Conservation (phyloP, 2,797 vertebrate species). For the Cephalopachus bancanus region DNA sequence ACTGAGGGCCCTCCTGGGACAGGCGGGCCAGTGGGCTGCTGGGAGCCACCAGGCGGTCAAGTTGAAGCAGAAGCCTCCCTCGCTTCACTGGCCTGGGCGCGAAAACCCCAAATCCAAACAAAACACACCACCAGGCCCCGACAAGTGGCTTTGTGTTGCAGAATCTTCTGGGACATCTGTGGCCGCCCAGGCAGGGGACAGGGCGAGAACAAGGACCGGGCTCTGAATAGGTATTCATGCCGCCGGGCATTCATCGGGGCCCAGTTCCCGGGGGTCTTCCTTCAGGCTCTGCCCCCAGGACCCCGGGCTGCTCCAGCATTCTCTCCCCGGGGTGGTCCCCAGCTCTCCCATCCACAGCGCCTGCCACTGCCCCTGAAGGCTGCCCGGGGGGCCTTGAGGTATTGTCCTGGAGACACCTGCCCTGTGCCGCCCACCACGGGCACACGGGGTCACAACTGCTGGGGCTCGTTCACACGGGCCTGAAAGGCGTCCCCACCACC, state of each 20-base stretch:
- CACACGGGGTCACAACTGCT: neutral
- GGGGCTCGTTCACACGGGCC: slow-evolving; percentile 39
- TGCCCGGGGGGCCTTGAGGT: neutral
- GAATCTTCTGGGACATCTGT: slow-evolving; percentile 4
- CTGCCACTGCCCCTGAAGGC: neutral
- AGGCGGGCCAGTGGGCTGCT: accelerated
- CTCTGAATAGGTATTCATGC: slow-evolving; percentile 58
- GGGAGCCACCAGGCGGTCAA: neutral
- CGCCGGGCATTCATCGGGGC: neutral
- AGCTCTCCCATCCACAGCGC: neutral
- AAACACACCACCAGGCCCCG: neutral
- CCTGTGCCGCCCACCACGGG: neutral
- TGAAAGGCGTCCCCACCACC: neutral
- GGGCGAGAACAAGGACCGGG: neutral
- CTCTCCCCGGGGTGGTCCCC: slow-evolving; percentile 26
- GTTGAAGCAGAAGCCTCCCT: neutral
- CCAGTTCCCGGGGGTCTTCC: neutral
- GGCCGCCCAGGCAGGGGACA: neutral
- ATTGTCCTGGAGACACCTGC: slow-evolving; percentile 54
- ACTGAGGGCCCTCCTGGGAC: neutral
- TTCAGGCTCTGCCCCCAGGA: neutral
- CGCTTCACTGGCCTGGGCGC: neutral
- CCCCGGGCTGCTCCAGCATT: neutral
- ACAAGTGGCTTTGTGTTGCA: neutral
- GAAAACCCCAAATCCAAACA: neutral